Evolutionary conservation across 1,140 invertebrate genomes (phyloP), one percentile per base, ranked within the genome.

Genomic region (Drosophila asahinai): DNA sequence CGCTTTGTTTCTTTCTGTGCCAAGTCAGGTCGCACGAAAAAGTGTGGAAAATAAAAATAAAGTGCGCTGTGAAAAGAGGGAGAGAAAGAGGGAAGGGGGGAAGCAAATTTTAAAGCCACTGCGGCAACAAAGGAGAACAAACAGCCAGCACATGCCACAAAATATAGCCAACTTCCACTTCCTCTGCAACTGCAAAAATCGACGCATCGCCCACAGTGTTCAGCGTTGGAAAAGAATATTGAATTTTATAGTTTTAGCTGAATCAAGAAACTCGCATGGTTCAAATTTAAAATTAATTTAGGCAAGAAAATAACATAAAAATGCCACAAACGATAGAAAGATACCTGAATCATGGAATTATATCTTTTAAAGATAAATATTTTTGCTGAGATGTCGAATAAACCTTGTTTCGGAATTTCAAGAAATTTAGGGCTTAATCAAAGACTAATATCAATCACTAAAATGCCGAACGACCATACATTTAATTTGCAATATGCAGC

Each of bases 31-130:
- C 60, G 72, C 83, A 57, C 76, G 82, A 87, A 65, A 86, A 87
- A 86, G 71, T 86, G 83, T 77, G 79, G 76, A 59, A 73, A 82
- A 87, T 71, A 76, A 84, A 83, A 87, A 87, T 79, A 75, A 81
- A 89, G 63, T 68, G 54, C 54, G 75, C 54, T 68, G 71, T 67
- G 52, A 64, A 67, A 48, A 54, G 74, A 81, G 33, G n/a, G 42
- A 22, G 5, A 3, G 14, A 3, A 2, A 25, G 22, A 0, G 22
- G 22, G 22, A 25, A 25, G 3, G 17, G 49, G 62, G 25, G 27
- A 2, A 40, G 22, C 17, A 43, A 54, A 81, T 81, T 84, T 87
- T 87, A 84, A 87, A 87, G 84, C 60, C 81, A 87, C 80, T 89
- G 84, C 84, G 80, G 81, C 81, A 89, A 89, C 84, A 83, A 83